Base-by-base conservation (phyloP, 2,888 invertebrate species). In the Agriotes lineatus region DNA sequence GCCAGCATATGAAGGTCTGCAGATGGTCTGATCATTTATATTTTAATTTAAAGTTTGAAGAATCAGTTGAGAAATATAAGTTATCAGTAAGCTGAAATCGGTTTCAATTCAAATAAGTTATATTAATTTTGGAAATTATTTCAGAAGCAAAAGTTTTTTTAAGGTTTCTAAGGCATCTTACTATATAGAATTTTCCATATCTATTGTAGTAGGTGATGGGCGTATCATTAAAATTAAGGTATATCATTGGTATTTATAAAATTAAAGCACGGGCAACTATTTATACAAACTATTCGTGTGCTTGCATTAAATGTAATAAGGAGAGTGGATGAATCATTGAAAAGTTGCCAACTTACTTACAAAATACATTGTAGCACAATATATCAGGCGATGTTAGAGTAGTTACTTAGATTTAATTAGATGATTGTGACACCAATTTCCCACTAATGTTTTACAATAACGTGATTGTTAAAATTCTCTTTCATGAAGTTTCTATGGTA, bases 311-410 rank as follows among this genome's bases (percentile, higher is more conserved):
- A 54, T 22, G 35, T 45, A 64, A 45, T 25, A 54, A 52, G 35
- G 18, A 45, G 14, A 19, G 10, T 16, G 33, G 33, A 42, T 35
- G 37, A 48, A 9, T 52, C 20, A 58, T 54, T 42, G 35, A 48
- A 73, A 64, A 61, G 70, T 71, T 73, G 73, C 73, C 73, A 73
- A 71, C 50, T 72, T 54, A 50, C 22, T n/a, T n/a, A n/a, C 44
- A 62, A 44, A 61, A 48, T 68, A 67, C 69, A 67, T 60, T 61
- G 66, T 74, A 75, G 75, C 75, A 74, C 74, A 75, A 75, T 65
- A 70, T 74, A 72, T 72, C 71, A 74, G 72, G 72, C 74, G 72
- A 69, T 73, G 68, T 74, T 73, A 71, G 69, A 70, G 48, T 68
- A 71, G 70, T 57, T 69, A 37, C 62, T 35, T 69, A 68, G 59